Conservation (phyloP, 2,888 invertebrate species). For the Chrysina gloriosa region DNA sequence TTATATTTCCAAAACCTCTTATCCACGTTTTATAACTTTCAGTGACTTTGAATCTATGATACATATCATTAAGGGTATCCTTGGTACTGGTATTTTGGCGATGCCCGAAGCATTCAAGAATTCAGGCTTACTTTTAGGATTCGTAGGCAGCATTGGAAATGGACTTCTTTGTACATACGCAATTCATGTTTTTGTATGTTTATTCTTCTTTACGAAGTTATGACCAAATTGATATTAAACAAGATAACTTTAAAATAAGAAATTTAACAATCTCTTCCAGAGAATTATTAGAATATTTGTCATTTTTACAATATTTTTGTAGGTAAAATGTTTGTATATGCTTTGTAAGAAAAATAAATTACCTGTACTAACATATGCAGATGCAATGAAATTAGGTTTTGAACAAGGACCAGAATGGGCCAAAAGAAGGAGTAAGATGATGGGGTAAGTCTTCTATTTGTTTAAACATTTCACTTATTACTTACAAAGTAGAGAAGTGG, state of each 20-base stretch:
- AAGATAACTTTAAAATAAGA: too few species aligned
- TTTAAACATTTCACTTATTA: not conserved
- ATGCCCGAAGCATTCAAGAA: slow-evolving; percentile 44
- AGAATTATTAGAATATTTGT: too few species aligned
- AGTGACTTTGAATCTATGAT: slow-evolving; percentile 36
- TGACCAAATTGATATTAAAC: too few species aligned
- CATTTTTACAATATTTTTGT: not conserved
- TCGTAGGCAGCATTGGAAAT: slow-evolving; percentile 9
- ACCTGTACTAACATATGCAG: slow-evolving; percentile 37
- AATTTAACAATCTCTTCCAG: too few species aligned
- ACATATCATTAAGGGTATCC: slow-evolving; percentile 40
- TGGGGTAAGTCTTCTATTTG: not conserved
- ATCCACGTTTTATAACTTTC: not conserved
- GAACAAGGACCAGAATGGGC: slow-evolving; percentile 40
- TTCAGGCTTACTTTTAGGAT: slow-evolving; percentile 37
- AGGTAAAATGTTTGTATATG: slow-evolving; percentile 36
- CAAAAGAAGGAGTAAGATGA: not conserved
- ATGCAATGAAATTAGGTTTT: slow-evolving; percentile 37
- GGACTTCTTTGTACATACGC: slow-evolving; percentile 27
- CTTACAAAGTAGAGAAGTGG: not conserved
- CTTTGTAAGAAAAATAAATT: slow-evolving; percentile 40
- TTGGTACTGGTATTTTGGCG: slow-evolving; percentile 45
- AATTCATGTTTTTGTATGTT: slow-evolving; percentile 21
- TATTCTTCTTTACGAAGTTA: not conserved
- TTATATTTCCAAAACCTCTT: not conserved